Conservation (phyloP, 2,113 vertebrate genomes). For the Ellobius talpinus region DNA sequence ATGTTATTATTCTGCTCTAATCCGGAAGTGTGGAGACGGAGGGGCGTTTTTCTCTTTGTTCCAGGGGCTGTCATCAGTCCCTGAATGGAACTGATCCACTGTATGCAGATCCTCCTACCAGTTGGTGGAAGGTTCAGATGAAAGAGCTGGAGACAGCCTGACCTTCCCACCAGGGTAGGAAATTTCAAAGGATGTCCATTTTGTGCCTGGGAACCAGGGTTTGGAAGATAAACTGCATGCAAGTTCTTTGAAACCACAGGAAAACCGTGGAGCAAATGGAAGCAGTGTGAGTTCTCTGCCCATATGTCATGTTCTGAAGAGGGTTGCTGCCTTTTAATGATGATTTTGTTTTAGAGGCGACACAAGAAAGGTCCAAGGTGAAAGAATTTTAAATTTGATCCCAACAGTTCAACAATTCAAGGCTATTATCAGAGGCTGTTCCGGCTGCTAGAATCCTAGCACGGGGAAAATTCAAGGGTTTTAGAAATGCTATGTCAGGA, state of each 20-base stretch:
- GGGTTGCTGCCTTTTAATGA: neutral
- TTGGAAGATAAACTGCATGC: neutral
- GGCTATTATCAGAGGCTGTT: neutral
- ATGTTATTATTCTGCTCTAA: conserved; percentile 7
- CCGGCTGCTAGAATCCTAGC: neutral
- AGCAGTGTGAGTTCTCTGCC: neutral
- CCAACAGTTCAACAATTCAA: neutral
- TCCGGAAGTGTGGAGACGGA: conserved; percentile 5
- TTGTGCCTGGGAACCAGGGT: neutral
- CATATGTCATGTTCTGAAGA: neutral
- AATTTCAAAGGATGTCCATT: neutral
- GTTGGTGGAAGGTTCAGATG: neutral
- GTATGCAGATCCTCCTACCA: neutral
- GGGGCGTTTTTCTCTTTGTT: neutral
- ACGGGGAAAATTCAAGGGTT: neutral
- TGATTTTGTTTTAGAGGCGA: conserved; percentile 25
- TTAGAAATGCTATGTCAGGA: neutral
- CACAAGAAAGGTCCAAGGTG: conserved; percentile 1
- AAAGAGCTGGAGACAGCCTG: neutral
- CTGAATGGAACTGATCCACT: neutral
- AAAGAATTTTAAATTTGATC: conserved; percentile 40
- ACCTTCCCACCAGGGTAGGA: neutral
- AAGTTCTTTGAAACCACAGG: neutral
- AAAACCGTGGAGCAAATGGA: neutral
- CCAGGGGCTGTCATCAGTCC: neutral